Conservation (phyloP, 2,113 vertebrate species). For the Chaetodon auriga region DNA sequence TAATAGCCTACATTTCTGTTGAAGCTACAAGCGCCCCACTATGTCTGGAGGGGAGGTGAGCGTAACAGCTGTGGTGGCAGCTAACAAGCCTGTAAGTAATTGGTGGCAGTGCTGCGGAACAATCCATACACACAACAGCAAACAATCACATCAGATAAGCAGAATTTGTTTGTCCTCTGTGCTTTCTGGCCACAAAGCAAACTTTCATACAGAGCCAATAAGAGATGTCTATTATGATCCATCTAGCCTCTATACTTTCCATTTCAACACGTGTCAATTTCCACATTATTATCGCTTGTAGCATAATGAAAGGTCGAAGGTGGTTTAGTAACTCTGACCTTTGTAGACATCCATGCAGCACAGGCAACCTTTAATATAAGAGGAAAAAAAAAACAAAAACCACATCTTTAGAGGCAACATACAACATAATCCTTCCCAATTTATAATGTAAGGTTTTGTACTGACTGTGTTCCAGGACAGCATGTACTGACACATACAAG, state of each 20-base stretch:
- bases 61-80: conserved; percentile 53
- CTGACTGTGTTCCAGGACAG: not conserved
- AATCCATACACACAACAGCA: conserved; percentile 64
- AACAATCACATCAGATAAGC: conserved; percentile 67
- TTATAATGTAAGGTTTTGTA: too few relatives aligned
- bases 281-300: not conserved
- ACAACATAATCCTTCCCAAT: too few relatives aligned
- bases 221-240: conserved; percentile 28
- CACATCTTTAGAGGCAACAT: too few relatives aligned
- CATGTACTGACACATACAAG: not conserved
- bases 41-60: conserved; percentile 67
- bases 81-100: conserved; percentile 75
- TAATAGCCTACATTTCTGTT: conserved; percentile 64
- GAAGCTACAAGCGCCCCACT: conserved; percentile 46
- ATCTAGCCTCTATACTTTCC: conserved; percentile 21
- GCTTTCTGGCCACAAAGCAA: conserved; percentile 53
- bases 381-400: too few relatives aligned
- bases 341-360: too few relatives aligned
- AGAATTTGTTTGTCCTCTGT: conserved; percentile 53
- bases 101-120: conserved; percentile 62
- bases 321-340: not conserved
- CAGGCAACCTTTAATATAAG: too few relatives aligned
- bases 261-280: conserved; percentile 3
- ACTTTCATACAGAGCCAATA: conserved; percentile 38
- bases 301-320: not conserved